These are phyloP conservation scores for Labeo catla DNA, from an alignment of 2,113 vertebrate species.

Conservation along the genomic window DNA sequence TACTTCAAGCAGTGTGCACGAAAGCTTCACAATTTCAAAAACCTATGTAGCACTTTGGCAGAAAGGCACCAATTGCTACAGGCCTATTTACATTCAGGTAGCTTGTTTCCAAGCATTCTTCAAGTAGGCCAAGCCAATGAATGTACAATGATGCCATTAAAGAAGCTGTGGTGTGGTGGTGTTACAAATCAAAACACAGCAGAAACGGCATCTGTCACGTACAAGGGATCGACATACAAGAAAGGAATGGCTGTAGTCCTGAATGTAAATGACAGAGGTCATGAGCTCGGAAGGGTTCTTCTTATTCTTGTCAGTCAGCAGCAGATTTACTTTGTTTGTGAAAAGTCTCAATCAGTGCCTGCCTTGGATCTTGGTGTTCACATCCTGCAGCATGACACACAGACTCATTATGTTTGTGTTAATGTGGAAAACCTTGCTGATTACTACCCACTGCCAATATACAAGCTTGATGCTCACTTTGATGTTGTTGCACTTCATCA, in stretches of 20 bases:
- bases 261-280: no score
- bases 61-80: conserved; percentile 25
- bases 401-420: conserved; percentile 4
- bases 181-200: no score
- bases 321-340: neutral
- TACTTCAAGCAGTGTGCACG: neutral
- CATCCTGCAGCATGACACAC: neutral
- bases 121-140: neutral
- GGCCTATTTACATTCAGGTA: neutral
- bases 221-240: no score
- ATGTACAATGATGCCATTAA: conserved; percentile 21
- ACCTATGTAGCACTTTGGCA: conserved; percentile 6
- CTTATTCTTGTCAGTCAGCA: no score
- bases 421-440: conserved; percentile 16
- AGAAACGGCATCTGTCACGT: no score
- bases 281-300: no score
- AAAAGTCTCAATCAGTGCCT: neutral
- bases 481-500: conserved; percentile 29
- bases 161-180: neutral
- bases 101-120: neutral
- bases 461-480: conserved; percentile 17
- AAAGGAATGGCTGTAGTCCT: no score
- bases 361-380: neutral
- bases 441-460: conserved; percentile 22
- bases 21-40: conserved; percentile 15